These are phyloP conservation scores for Cryptoblepharus egeriae DNA, from an alignment of 2,797 vertebrate species.

Conservation along the genomic window DNA sequence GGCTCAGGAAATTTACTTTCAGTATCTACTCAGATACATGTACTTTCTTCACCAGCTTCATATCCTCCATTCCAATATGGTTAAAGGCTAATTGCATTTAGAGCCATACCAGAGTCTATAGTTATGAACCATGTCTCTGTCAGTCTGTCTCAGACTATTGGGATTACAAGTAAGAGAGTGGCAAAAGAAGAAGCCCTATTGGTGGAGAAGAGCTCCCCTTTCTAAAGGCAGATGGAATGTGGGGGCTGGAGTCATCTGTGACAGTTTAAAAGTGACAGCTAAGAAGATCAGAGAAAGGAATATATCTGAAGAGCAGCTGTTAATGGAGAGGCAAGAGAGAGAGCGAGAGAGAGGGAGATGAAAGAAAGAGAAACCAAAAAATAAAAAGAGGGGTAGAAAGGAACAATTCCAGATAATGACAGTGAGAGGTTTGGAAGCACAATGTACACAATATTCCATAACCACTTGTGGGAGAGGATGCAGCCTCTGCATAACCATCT, in stretches of 20 bases:
- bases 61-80: background rate
- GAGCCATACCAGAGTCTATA: constrained; percentile 4
- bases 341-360: constrained; percentile 22
- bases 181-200: constrained; percentile 43
- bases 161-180: constrained; percentile 35
- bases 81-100: constrained; percentile 12
- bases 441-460: background rate
- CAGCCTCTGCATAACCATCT: background rate
- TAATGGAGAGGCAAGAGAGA: constrained; percentile 43
- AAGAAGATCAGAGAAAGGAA: constrained; percentile 56
- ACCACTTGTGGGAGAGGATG: background rate
- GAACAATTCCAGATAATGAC: constrained; percentile 10
- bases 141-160: background rate
- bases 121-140: background rate
- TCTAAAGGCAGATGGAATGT: constrained; percentile 63
- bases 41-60: background rate
- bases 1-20: background rate
- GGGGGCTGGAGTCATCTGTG: constrained; percentile 49
- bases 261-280: constrained; percentile 55
- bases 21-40: background rate
- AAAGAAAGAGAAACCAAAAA: constrained; percentile 33
- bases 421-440: background rate
- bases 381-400: constrained; percentile 17
- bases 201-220: constrained; percentile 36
- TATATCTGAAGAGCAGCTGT: constrained; percentile 65